Conservation (phyloP, 2,888 invertebrate species). For the Parnassius apollo region DNA sequence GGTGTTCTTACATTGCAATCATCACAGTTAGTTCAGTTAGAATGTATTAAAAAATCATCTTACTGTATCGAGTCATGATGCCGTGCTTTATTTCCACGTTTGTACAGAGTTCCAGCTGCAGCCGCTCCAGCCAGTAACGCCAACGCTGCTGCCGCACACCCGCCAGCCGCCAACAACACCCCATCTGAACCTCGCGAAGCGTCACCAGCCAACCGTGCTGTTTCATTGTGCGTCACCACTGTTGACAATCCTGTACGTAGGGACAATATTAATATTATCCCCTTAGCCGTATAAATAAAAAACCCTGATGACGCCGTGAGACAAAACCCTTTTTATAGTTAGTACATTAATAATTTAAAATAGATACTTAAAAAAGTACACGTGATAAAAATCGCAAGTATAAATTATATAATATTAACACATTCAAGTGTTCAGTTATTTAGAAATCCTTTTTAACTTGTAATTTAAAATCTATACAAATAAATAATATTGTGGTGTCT, state of each 20-base stretch:
- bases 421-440: no score
- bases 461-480: no score
- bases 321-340: no score
- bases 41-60: constrained; percentile 35
- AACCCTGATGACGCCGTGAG: no score
- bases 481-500: no score
- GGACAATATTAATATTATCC: no score
- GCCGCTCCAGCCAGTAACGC: constrained; percentile 84
- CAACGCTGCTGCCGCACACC: constrained; percentile 88
- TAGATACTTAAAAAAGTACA: no score
- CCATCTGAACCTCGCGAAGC: constrained; percentile 83
- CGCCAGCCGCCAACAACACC: constrained; percentile 89
- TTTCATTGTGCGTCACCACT: constrained; percentile 85
- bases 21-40: background rate
- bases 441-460: no score
- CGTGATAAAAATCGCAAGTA: no score
- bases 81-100: constrained; percentile 84
- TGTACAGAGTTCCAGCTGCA: constrained; percentile 85
- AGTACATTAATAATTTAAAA: no score
- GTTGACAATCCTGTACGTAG: constrained; percentile 56
- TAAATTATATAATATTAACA: no score
- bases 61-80: constrained; percentile 86
- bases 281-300: no score
- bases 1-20: background rate
- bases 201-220: constrained; percentile 86